Evolutionary conservation across 2,113 vertebrate genomes (phyloP), one percentile per base, ranked within the genome.

Genomic region (Elaphurus davidianus): DNA sequence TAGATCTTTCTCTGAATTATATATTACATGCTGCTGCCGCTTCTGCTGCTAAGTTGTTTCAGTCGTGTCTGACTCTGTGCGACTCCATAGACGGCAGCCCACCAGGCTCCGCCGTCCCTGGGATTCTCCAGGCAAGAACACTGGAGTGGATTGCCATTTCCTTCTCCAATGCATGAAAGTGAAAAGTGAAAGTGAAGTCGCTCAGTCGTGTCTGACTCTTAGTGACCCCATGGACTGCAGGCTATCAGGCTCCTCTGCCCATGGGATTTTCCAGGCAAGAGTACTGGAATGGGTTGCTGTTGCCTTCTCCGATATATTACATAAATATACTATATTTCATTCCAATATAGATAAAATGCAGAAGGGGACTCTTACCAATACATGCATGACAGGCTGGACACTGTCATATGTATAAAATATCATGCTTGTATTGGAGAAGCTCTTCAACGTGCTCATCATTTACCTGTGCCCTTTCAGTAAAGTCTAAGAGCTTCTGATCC

Each of bases 71-170:
- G 0, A 15, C 60, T 62, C 28, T 30, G 30, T 62, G 60, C 0
- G 0, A 62, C 14, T 13, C 60, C 60, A 30, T 62, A 30, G 30
- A 62, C 0, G 0, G 6, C 28, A 33, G 28, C 60, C 30, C 6
- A 1, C 12, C 59, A 62, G 60, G 28, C 28, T 50, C 47, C 12
- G 2, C 2, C 0, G 47, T 50, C 47, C 47, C 47, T 50, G 47
- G 47, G 12, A 50, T 50, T 50, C 47, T 50, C 47, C 12, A 50
- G 12, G 47, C 47, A 50, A 50, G 47, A 50, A 50, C 47, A 50
- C 47, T 50, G 47, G 47, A 50, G 13, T 50, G 47, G 12, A 3
- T 50, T 50, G 47, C 47, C 47, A 50, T 50, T 50, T 50, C 47
- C 12, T 50, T 14, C 47, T 50, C 47, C 47, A 50, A 14, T 50